Conservation (phyloP, 1,140 invertebrate species). For the Pantala flavescens region DNA sequence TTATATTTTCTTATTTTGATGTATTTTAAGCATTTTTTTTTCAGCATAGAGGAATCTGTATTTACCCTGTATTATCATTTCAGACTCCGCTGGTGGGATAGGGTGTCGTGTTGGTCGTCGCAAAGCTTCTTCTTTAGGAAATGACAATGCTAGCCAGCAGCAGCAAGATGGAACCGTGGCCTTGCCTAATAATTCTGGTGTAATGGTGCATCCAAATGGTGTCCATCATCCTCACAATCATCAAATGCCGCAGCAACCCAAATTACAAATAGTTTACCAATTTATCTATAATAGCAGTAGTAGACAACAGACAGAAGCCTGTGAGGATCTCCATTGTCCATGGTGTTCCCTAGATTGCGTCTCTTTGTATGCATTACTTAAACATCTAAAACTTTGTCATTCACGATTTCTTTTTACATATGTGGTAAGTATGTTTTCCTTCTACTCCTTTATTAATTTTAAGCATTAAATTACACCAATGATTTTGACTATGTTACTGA, state of each 20-base stretch:
- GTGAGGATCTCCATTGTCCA: slow-evolving; percentile 83
- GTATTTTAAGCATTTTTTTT: too few species aligned
- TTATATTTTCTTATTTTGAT: too few species aligned
- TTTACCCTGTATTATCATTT: background rate
- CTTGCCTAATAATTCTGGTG: background rate
- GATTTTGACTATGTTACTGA: too few species aligned
- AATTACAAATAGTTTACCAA: slow-evolving; percentile 78
- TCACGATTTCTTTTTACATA: slow-evolving; percentile 88
- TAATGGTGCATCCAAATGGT: background rate
- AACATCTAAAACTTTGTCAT: slow-evolving; percentile 89
- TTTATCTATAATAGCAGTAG: slow-evolving; percentile 94
- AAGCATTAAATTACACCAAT: too few species aligned
- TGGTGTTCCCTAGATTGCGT: slow-evolving; percentile 90
- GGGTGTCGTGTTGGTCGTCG: background rate
- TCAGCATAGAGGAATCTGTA: too few species aligned
- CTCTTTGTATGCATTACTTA: slow-evolving; percentile 76
- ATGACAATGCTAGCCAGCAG: background rate
- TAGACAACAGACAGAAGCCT: slow-evolving; percentile 86
- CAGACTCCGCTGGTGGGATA: background rate
- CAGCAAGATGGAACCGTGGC: background rate
- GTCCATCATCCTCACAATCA: background rate
- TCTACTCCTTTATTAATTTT: background rate
- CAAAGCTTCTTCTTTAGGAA: background rate
- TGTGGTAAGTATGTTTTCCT: slow-evolving; percentile 49
- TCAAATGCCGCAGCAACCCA: background rate